Conservation (phyloP, 1,140 invertebrate species). For the Asbolus verrucosus region DNA sequence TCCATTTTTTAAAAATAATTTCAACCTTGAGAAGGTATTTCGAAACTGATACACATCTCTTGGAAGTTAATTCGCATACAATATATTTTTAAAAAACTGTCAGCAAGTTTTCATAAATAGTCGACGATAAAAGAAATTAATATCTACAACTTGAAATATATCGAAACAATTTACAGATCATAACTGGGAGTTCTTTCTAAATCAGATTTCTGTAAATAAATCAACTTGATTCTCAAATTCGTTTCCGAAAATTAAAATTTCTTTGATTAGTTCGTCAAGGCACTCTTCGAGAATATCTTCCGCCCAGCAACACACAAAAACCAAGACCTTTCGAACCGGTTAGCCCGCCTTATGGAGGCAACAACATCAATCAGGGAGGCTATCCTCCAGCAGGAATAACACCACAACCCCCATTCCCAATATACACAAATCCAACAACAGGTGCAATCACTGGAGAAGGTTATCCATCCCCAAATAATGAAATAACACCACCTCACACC, state of each 20-base stretch:
- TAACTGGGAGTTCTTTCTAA: no score
- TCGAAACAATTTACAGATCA: no score
- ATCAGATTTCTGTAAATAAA: no score
- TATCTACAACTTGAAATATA: no score
- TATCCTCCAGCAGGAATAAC: slow-evolving; percentile 65
- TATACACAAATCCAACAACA: slow-evolving; percentile 61
- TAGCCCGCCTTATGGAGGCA: slow-evolving; percentile 54
- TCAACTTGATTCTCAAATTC: no score
- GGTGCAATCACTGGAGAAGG: slow-evolving; percentile 46
- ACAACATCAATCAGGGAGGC: slow-evolving; percentile 57
- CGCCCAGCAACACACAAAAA: slow-evolving; percentile 74
- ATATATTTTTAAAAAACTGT: no score
- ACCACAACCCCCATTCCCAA: slow-evolving; percentile 65
- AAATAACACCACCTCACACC: slow-evolving; percentile 46
- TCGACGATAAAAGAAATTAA: no score
- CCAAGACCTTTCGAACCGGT: slow-evolving; percentile 75
- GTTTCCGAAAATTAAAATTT: slow-evolving; percentile 22
- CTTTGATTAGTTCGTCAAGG: slow-evolving; percentile 72
- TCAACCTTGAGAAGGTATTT: no score
- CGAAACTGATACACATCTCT: no score
- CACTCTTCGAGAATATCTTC: slow-evolving; percentile 69
- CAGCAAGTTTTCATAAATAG: no score
- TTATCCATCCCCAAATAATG: slow-evolving; percentile 60
- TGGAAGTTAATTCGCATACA: no score
- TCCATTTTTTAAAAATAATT: no score